Percentiles rank a stretch among this genome's conserved stretches.
These are phyloP conservation scores for Heterotis niloticus DNA, from an alignment of 2,113 vertebrate genomes.

Conservation along the genomic window DNA sequence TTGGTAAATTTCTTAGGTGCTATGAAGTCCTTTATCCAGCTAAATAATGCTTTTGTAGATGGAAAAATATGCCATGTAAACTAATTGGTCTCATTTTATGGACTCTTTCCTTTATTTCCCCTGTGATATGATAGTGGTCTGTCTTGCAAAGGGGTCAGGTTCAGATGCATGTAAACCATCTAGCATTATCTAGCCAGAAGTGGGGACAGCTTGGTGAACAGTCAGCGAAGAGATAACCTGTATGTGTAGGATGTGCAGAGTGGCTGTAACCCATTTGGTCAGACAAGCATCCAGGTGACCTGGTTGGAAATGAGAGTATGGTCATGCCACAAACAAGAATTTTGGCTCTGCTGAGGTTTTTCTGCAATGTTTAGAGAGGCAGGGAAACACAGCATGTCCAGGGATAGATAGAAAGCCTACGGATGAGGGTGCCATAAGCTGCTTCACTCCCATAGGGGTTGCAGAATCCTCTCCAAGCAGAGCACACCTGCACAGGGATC, in stretches of 20 bases:
- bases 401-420: constrained; percentile 34
- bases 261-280: background rate
- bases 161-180: too few species aligned
- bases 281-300: constrained; percentile 9
- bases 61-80: background rate
- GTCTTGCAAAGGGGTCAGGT: too few species aligned
- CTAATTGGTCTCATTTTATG: too few species aligned
- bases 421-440: constrained; percentile 42
- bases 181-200: background rate
- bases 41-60: background rate
- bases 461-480: background rate
- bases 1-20: constrained; percentile 11
- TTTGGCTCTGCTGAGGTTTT: constrained; percentile 44
- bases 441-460: constrained; percentile 36
- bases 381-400: constrained; percentile 40
- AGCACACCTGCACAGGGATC: constrained; percentile 17
- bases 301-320: constrained; percentile 14
- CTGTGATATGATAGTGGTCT: too few species aligned
- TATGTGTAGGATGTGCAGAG: background rate
- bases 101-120: too few species aligned
- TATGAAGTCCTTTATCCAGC: background rate
- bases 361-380: constrained; percentile 41
- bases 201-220: background rate
- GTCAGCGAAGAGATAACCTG: constrained; percentile 2
- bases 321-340: constrained; percentile 30